Percentiles rank a stretch among this genome's conserved stretches.
phyloP scores from a whole-genome alignment of 1,140 invertebrate species.

The Drosophila ambigua region DNA sequence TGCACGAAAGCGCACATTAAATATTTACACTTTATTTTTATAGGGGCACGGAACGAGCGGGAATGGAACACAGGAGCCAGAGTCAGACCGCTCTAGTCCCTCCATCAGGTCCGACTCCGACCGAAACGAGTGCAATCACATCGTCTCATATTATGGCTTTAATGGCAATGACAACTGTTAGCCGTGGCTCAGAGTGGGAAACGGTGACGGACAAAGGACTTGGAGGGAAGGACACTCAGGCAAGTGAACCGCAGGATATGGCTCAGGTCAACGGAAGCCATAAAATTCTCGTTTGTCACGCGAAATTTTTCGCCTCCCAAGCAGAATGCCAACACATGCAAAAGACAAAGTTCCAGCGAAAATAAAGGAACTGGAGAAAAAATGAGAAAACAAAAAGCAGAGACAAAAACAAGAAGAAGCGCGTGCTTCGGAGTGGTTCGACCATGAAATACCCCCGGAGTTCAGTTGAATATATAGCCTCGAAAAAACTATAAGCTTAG shows the following conservation, averaged over 20 bases:
- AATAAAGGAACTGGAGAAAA: conserved; percentile 2
- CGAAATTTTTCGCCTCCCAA: conserved; percentile 70
- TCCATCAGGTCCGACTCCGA: conserved; percentile 33
- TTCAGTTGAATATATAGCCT: no score
- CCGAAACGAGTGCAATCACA: conserved; percentile 70
- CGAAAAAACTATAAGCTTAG: no score
- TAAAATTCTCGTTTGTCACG: conserved; percentile 84
- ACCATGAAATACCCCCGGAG: no score
- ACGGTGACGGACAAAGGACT: conserved; percentile 42
- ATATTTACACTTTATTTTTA: conserved; percentile 83
- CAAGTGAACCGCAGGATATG: conserved; percentile 80
- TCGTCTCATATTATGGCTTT: conserved; percentile 77
- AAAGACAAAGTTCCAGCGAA: conserved; percentile 74
- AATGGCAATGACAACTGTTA: conserved; percentile 81
- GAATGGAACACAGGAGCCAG: conserved; percentile 13
- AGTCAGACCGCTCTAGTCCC: conserved; percentile 22
- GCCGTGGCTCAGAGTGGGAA: conserved; percentile 42
- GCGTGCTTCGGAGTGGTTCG: no score
- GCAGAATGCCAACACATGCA: conserved; percentile 81
- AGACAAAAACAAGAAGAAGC: conserved; percentile 18
- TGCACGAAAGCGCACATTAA: conserved; percentile 83
- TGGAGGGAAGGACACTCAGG: conserved; percentile 29
- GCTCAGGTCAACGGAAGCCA: conserved; percentile 83
- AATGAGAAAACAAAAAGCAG: conserved; percentile 35
- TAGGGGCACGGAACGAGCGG: conserved; percentile 41